Evolutionary conservation across 2,888 invertebrate species (phyloP).

Genomic region (Epirrhoe tristata): DNA sequence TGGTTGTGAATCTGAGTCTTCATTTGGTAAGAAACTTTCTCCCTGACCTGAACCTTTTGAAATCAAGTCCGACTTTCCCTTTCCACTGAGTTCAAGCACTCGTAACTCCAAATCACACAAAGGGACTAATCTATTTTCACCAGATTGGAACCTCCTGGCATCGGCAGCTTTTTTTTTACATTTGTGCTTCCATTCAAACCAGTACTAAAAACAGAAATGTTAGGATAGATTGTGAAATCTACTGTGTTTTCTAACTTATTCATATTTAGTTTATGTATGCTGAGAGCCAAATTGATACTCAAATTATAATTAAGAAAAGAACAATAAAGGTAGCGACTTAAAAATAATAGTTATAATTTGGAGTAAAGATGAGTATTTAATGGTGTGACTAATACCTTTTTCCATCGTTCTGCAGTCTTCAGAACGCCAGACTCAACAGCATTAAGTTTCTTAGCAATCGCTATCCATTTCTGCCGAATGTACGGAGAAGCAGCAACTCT

Average conservation of each 20-base stretch:
- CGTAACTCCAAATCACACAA: constrained; percentile 74
- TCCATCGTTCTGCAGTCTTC: constrained; percentile 75
- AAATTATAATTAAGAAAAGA: too few species aligned
- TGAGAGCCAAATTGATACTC: too few species aligned
- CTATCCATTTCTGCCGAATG: constrained; percentile 69
- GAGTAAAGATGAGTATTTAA: neutral
- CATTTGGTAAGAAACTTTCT: constrained; percentile 61
- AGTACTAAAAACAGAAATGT: constrained; percentile 62
- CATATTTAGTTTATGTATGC: too few species aligned
- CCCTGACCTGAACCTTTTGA: constrained; percentile 51
- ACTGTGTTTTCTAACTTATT: too few species aligned
- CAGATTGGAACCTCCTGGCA: constrained; percentile 58
- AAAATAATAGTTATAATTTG: too few species aligned
- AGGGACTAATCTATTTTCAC: constrained; percentile 63
- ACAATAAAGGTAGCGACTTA: too few species aligned
- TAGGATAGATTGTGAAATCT: too few species aligned
- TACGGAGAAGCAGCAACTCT: constrained; percentile 59
- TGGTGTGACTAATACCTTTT: constrained; percentile 54
- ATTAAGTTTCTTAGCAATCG: constrained; percentile 69
- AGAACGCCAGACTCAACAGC: constrained; percentile 65
- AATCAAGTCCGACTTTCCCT: constrained; percentile 50
- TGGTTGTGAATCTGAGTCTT: constrained; percentile 70
- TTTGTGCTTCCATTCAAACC: constrained; percentile 78
- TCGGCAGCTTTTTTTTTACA: constrained; percentile 74
- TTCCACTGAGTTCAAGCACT: constrained; percentile 67